These are phyloP conservation scores for Rhagophthalmus giganteus DNA, from an alignment of 2,888 invertebrate genomes.

Conservation along the genomic window DNA sequence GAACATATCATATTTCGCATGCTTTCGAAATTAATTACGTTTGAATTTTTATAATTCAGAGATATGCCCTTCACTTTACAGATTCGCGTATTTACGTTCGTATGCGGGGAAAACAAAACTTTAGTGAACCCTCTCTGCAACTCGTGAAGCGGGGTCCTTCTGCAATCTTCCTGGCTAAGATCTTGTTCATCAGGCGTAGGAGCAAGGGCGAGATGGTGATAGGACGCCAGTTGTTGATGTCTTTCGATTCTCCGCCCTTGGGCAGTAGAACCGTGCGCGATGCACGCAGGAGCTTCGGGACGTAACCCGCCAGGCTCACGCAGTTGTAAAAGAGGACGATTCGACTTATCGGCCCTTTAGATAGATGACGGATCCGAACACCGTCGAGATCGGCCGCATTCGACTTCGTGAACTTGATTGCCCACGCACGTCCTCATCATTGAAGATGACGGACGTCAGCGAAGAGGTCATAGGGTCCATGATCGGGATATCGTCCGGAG, in stretches of 20 bases:
- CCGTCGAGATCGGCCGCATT: not conserved
- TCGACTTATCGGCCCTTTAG: not conserved
- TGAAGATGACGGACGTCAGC: not conserved
- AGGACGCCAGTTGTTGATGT: not conserved
- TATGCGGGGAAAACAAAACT: not conserved
- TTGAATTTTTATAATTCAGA: slow-evolving; percentile 1
- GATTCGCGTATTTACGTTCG: not conserved
- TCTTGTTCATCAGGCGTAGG: not conserved
- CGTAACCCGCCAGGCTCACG: too few relatives aligned
- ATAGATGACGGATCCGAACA: not conserved
- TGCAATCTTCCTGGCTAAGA: not conserved
- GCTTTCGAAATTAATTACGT: not conserved
- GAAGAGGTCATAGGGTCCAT: too few relatives aligned
- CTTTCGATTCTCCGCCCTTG: not conserved
- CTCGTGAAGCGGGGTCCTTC: too few relatives aligned
- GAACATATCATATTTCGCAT: not conserved
- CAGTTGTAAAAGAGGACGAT: not conserved
- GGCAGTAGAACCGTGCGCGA: not conserved
- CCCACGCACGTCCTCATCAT: not conserved
- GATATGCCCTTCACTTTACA: slow-evolving; percentile 10
- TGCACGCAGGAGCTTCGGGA: too few relatives aligned
- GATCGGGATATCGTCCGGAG: too few relatives aligned
- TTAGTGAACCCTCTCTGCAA: too few relatives aligned
- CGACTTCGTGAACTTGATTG: not conserved
- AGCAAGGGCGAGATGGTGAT: not conserved